Base-by-base conservation (phyloP, 1,140 invertebrate species). In the Charaxes varanes region DNA sequence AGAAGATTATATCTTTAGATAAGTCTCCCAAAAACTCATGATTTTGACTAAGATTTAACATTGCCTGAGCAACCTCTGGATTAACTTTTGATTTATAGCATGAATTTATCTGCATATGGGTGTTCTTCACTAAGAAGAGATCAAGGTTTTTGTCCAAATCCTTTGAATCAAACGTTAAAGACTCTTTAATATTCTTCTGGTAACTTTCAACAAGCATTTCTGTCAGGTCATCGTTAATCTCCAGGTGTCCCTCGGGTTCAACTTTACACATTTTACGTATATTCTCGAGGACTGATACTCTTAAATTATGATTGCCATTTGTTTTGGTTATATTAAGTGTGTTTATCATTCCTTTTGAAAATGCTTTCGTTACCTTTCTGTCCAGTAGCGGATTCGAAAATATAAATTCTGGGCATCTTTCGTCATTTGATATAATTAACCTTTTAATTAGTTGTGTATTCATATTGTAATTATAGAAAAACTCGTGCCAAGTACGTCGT, bases 271-370 rank as follows among this genome's bases (percentile, higher is more conserved):
- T 27, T 43, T 65, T 74, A 14, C 66, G 43, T 28, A 81, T 64
- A 37, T 63, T 63, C 40, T 71, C 55, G 14, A 79, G 11, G 22
- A 76, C 34, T 4, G 58, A 50, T 11, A 32, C 16, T 11, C 66
- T 52, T 30, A 79, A 40, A 28, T 62, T 69, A 10, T 48, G 60
- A 41, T 63, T 56, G 1, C 43, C 46, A 36, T 58, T 68, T 22
- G 59, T 33, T 6, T 52, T 43, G 3, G 62, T 57, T 5, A 52
- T 49, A 4, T 58, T 62, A 1, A 81, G 53, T 23, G 71, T 63
- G 31, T 76, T 67, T 1, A 79, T 35, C 13, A 76, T 67, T 52
- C 63, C 71, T 23, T 63, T 76, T 3, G 74, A 61, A 17, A 79
- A 35, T 4, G 62, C 60, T 22, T 47, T 48, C 6, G 77, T 50